phyloP scores from a whole-genome alignment of 1,140 invertebrate species.

The Elysia chlorotica region DNA sequence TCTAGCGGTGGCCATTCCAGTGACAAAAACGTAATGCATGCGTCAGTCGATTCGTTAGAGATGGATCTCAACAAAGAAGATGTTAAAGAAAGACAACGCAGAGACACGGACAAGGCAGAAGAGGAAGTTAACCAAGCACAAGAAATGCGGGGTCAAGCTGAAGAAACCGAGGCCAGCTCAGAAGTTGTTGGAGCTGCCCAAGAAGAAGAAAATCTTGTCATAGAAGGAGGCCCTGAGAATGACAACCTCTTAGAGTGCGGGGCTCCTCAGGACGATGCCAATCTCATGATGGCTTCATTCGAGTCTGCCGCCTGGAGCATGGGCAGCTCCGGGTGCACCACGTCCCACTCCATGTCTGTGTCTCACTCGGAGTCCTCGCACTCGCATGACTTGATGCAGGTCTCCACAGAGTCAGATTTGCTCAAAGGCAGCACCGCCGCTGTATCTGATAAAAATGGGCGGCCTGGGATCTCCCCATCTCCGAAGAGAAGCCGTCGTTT shows the following conservation, averaged over 20 bases:
- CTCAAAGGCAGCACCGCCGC: slow-evolving; percentile 24
- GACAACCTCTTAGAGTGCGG: no score
- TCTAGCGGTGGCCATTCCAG: slow-evolving; percentile 15
- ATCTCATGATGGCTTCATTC: slow-evolving; percentile 49
- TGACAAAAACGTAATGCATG: slow-evolving; percentile 51
- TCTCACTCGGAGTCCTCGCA: slow-evolving; percentile 41
- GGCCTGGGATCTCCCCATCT: no score
- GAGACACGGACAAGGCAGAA: slow-evolving; percentile 63
- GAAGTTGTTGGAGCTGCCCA: no score
- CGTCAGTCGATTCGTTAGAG: slow-evolving; percentile 71
- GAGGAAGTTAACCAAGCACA: slow-evolving; percentile 41
- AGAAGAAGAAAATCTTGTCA: no score
- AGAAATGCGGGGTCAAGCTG: no score
- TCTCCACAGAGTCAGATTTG: slow-evolving; percentile 52
- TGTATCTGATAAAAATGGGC: no score
- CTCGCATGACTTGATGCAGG: slow-evolving; percentile 50
- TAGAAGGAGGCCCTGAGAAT: no score
- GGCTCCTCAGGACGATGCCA: no score
- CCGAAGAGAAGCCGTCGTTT: no score
- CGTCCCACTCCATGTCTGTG: slow-evolving; percentile 42
- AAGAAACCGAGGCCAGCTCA: no score
- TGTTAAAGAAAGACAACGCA: no score
- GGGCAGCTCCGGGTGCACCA: slow-evolving; percentile 47
- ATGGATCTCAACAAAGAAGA: slow-evolving; percentile 50
- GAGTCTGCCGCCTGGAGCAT: slow-evolving; percentile 46